These are phyloP conservation scores for Zoanthus sansibaricus DNA, from an alignment of 92 coral and sea anemone species.

Conservation along the genomic window DNA sequence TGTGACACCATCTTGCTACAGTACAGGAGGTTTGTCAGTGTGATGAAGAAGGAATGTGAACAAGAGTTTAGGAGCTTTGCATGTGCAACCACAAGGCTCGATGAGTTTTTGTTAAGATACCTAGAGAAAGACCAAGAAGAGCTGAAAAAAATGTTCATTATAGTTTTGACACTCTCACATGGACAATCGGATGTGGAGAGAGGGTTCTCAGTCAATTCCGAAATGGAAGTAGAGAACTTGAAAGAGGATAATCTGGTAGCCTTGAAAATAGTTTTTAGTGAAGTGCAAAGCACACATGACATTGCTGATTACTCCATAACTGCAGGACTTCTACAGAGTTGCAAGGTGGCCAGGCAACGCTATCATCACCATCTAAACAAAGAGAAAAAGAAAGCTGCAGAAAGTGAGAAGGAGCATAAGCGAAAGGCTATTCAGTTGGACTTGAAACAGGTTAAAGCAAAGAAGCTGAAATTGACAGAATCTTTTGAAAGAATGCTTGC, in stretches of 20 bases:
- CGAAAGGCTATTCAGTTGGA: conserved; percentile 22
- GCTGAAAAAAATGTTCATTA: conserved; percentile 20
- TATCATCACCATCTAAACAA: conserved; percentile 32
- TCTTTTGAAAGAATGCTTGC: conserved; percentile 32
- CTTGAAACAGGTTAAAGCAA: conserved; percentile 33
- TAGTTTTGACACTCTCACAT: conserved; percentile 12
- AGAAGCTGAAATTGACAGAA: conserved; percentile 10
- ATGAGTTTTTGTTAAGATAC: background rate
- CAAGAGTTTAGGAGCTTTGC: background rate
- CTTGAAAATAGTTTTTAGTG: conserved; percentile 51
- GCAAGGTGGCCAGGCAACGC: conserved; percentile 19
- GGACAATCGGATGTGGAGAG: conserved; percentile 39
- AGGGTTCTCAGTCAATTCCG: conserved; percentile 20
- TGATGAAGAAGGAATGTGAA: conserved; percentile 13
- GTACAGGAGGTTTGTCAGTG: conserved; percentile 13
- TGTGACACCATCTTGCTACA: conserved; percentile 35
- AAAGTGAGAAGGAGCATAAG: conserved; percentile 17
- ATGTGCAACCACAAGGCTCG: conserved; percentile 15
- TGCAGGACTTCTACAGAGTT: conserved; percentile 12
- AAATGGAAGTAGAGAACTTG: conserved; percentile 1
- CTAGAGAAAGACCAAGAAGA: conserved; percentile 23
- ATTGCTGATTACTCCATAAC: conserved; percentile 40
- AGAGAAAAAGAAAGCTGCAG: conserved; percentile 34
- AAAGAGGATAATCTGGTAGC: conserved; percentile 51
- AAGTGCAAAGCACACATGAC: conserved; percentile 23